A percentile compares a stretch with the other conserved stretches of the same genome.
These are phyloP conservation scores for Platysteira castanea DNA, from an alignment of 2,113 vertebrate species.

Conservation along the genomic window DNA sequence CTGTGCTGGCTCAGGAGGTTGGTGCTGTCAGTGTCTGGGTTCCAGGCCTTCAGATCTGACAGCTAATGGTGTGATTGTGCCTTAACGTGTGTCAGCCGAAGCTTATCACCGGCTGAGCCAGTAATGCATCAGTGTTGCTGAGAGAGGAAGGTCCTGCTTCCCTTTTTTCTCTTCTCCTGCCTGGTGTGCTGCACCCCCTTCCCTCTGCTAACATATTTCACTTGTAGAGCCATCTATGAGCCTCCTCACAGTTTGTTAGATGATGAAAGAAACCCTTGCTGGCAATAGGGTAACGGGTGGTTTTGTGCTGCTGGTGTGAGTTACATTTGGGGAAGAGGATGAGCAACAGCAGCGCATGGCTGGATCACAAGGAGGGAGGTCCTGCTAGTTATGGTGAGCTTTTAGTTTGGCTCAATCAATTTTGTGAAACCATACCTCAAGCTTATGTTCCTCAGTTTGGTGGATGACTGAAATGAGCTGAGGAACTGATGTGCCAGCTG, in stretches of 20 bases:
- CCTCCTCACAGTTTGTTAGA: not conserved
- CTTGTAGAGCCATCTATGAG: not conserved
- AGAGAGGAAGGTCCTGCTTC: not conserved
- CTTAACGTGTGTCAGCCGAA: not conserved
- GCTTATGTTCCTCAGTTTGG: not conserved
- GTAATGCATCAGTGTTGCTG: not conserved
- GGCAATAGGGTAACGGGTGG: rapidly evolving
- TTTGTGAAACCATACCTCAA: not conserved
- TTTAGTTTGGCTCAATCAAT: not conserved
- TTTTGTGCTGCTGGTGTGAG: not conserved
- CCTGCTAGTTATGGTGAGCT: not conserved
- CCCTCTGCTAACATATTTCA: not conserved
- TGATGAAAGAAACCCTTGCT: not conserved
- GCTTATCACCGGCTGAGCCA: not conserved
- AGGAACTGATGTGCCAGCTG: not conserved
- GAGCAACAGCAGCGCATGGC: not conserved
- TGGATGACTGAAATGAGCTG: not conserved
- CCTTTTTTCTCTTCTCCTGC: not conserved
- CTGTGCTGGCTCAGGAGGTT: constrained; percentile 43
- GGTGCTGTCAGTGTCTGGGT: not conserved
- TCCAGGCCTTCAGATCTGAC: not conserved
- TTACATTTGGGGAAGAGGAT: not conserved
- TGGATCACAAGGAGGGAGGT: not conserved
- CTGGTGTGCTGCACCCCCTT: not conserved
- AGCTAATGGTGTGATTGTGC: not conserved